These are phyloP conservation scores for Heteromormyrus szaboi DNA, from an alignment of 2,797 vertebrate species.

Conservation along the genomic window DNA sequence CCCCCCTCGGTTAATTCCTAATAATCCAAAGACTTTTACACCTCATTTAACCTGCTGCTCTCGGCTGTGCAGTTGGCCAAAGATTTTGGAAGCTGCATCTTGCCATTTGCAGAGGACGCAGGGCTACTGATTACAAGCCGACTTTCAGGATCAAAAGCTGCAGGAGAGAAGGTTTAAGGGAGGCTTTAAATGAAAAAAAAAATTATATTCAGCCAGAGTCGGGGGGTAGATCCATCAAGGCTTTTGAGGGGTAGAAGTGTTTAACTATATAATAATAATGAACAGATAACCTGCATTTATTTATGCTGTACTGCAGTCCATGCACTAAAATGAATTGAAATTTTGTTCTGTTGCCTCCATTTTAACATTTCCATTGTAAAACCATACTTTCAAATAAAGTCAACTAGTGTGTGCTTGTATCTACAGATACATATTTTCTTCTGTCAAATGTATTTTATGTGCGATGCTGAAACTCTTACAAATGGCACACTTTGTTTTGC, in stretches of 20 bases:
- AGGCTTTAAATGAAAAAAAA: conserved; percentile 14
- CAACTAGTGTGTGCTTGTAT: not conserved
- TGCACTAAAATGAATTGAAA: not conserved
- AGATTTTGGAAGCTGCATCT: conserved; percentile 40
- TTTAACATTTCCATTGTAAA: not conserved
- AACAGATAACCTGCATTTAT: conserved; percentile 20
- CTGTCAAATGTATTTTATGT: not conserved
- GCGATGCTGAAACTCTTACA: not conserved
- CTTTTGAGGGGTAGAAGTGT: conserved; percentile 31
- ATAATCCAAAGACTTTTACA: conserved; percentile 67
- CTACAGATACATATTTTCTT: not conserved
- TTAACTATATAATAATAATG: conserved; percentile 28
- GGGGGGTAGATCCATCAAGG: conserved; percentile 44
- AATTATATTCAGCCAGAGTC: conserved; percentile 30
- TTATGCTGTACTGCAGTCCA: not conserved
- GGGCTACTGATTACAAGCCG: conserved; percentile 21
- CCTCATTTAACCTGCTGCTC: conserved; percentile 57
- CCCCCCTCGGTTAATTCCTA: conserved; percentile 67
- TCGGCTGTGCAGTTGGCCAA: conserved; percentile 44
- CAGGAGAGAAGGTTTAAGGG: conserved; percentile 33
- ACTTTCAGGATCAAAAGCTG: conserved; percentile 28
- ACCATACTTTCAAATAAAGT: not conserved
- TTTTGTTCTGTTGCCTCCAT: not conserved
- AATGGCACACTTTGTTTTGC: not conserved
- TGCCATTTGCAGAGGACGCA: conserved; percentile 30